Base-by-base conservation (phyloP, 2,797 vertebrate species). In the Coendou prehensilis region DNA sequence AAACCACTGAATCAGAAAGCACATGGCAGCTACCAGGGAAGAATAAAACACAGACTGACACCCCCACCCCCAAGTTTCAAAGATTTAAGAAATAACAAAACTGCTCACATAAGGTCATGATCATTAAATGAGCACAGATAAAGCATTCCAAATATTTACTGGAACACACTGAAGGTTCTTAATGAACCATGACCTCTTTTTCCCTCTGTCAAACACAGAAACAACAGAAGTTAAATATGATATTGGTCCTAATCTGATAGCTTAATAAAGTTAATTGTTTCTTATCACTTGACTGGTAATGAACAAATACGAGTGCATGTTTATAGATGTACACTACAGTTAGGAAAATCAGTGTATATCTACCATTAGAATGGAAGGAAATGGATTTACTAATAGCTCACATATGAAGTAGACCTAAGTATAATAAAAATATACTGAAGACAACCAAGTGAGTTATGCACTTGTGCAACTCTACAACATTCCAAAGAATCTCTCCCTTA, bases 51-150 rank as follows among this genome's bases (percentile, higher is more conserved):
- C 7, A 50, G 41, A 52, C 1, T 52, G 79, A 69, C 57, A 71
- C 11, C 41, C 5, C 41, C 17, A n/a, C 33, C 33, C 2, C 8
- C 37, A 88, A 84, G 54, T 90, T 91, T 78, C 56, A 91, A 95
- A 94, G 47, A 88, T 79, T 92, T 83, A 45, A 73, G 1, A 93
- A 96, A 92, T n/a, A 91, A 71, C 7, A 91, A 89, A 89, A 69
- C 8, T 50, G 87, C 13, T 85, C 45, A 69, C 14, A 69, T 3
- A 82, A 33, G n/a, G 45, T 56, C 78, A 90, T 61, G 64, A 88
- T 90, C 71, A 88, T 78, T 87, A 92, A 85, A 57, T 95, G 26
- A 96, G 86, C 15, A 61, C 95, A 92, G 57, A 41, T 85, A 95
- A 96, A 96, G 30, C 30, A 93, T 64, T 71, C 17, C 76, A n/a